phyloP scores from a whole-genome alignment of 2,113 vertebrate species.

The Zosterops hypoxanthus region DNA sequence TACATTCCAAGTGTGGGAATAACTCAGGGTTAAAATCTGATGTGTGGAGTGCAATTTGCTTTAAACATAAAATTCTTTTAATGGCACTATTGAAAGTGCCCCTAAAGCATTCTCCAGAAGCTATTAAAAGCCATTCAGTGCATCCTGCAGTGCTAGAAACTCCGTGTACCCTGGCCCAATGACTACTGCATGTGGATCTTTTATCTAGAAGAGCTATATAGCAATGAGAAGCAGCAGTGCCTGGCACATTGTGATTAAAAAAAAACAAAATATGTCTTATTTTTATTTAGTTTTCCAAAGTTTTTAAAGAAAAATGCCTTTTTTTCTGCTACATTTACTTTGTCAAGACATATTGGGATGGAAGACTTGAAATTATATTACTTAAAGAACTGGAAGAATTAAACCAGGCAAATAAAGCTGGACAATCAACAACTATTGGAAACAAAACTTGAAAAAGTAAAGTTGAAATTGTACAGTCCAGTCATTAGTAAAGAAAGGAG shows the following conservation, averaged over 20 bases:
- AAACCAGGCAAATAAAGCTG: background rate
- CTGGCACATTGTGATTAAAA: background rate
- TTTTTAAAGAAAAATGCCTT: background rate
- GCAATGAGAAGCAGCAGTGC: background rate
- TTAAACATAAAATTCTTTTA: slow-evolving; percentile 17
- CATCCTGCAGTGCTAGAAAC: slow-evolving; percentile 7
- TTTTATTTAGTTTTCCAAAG: background rate
- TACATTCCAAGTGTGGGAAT: background rate
- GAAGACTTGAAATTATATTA: background rate
- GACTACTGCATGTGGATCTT: background rate
- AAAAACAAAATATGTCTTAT: accelerated
- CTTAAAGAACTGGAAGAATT: background rate
- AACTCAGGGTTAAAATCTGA: background rate
- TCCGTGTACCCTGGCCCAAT: background rate
- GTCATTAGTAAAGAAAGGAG: background rate
- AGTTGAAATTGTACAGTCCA: background rate
- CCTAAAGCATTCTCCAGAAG: slow-evolving; percentile 20
- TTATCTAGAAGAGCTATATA: background rate
- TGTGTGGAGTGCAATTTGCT: background rate
- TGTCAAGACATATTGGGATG: background rate
- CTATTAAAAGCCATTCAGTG: slow-evolving; percentile 30
- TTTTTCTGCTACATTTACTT: background rate
- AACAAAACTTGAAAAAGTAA: background rate
- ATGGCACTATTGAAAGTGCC: background rate
- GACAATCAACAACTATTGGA: background rate